Base-by-base conservation (phyloP, 2,113 vertebrate species). In the Zapornia atra region DNA sequence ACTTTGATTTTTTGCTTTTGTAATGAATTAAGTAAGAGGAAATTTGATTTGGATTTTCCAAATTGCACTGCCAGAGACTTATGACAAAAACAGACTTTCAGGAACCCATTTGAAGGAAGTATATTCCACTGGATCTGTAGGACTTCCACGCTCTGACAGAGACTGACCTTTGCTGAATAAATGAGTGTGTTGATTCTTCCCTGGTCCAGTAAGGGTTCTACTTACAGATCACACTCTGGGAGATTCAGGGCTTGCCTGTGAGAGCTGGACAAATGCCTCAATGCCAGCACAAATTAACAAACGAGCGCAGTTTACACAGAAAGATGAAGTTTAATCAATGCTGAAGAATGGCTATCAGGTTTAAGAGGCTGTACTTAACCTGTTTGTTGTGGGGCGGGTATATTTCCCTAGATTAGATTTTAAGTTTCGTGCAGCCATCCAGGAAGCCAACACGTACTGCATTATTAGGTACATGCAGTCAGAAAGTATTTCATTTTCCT, bases 21-120 rank as follows among this genome's bases (percentile, higher is more conserved):
- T 96, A 95, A 96, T 92, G 68, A 97, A 88, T 94, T 96, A 97
- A 77, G 71, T 86, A 87, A 82, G 87, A 70, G 48, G 87, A 98
- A 96, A 96, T 96, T 97, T 97, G 76, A 95, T 97, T 96, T 97
- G 86, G 65, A 90, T 94, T 98, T 98, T 98, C 95, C 97, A 88
- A 89, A 94, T 66, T 80, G 31, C 82, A 36, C 88, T 96, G 92
- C 94, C 90, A 97, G 96, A 92, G 68, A 72, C 65, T 88, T 97
- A 93, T 42, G 80, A 96, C 70, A 94, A 82, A 95, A 94, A 50
- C 60, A 86, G 89, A 92, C 75, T 93, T 97, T 94, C 50, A 94
- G 63, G 77, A 96, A 95, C 46, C 50, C 38, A 89, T 72, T 56
- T 94, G 92, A 95, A 84, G 57, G 82, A 88, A 86, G 12, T 46